Conservation (phyloP, 2,888 invertebrate species). For the Agrenia bidenticulata region DNA sequence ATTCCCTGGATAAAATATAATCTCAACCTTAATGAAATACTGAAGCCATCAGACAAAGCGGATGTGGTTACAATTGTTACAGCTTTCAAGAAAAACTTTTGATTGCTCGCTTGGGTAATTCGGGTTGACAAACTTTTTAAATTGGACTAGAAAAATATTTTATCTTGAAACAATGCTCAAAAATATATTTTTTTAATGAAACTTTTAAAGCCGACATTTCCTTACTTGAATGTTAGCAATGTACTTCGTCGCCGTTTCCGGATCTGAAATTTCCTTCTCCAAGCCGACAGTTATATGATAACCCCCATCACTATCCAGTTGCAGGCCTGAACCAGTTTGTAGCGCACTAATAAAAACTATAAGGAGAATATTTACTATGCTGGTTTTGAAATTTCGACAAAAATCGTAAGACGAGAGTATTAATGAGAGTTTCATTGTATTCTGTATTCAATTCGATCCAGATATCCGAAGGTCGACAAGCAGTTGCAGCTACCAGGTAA, state of each 20-base stretch:
- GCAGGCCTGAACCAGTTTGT: no score
- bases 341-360: no score
- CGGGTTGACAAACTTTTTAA: not conserved
- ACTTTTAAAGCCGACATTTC: not conserved
- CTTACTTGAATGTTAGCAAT: conserved; percentile 5
- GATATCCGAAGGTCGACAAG: no score
- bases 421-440: no score
- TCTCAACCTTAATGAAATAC: not conserved
- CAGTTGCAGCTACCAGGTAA: no score
- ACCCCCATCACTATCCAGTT: conserved; percentile 15
- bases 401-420: no score
- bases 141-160: not conserved
- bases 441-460: no score
- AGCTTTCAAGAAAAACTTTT: conserved; percentile 14
- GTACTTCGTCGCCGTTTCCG: not conserved
- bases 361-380: no score
- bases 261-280: not conserved
- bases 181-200: not conserved
- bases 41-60: not conserved
- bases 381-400: no score
- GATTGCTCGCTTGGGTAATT: not conserved
- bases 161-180: not conserved
- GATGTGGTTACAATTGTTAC: conserved; percentile 12
- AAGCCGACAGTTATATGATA: conserved; percentile 13
- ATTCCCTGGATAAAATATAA: not conserved